Evolutionary conservation across 2,797 vertebrate genomes (phyloP).

Genomic region (Enteromius argenteus): DNA sequence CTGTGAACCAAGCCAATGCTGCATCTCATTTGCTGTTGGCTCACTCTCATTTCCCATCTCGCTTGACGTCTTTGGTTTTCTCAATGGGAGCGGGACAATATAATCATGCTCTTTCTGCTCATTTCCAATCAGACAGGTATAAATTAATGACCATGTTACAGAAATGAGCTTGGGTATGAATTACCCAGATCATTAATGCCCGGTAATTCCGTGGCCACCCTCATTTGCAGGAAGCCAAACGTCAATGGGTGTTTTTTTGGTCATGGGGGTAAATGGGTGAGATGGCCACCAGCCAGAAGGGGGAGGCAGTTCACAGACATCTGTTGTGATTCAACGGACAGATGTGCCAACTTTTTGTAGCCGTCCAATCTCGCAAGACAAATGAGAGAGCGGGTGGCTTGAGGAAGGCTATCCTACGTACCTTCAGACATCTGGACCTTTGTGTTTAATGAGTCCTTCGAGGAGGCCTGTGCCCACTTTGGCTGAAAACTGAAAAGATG

Average conservation of each 20-base stretch:
- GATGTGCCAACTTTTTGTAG: constrained; percentile 60
- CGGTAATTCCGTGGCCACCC: not conserved
- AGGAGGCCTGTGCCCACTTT: constrained; percentile 40
- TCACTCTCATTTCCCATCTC: constrained; percentile 6
- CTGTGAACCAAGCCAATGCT: constrained; percentile 16
- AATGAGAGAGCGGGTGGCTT: constrained; percentile 45
- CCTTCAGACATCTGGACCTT: constrained; percentile 58
- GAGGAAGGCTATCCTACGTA: constrained; percentile 36
- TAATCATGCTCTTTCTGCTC: not conserved
- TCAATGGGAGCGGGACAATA: not conserved
- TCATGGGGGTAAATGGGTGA: constrained; percentile 56
- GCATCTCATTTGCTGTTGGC: not conserved
- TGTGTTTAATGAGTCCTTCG: constrained; percentile 44
- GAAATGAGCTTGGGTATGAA: constrained; percentile 34
- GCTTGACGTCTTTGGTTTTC: constrained; percentile 5
- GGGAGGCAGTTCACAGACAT: constrained; percentile 58
- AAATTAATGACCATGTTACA: constrained; percentile 28
- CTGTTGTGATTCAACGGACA: constrained; percentile 61
- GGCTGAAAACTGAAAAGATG: constrained; percentile 23
- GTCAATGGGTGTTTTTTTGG: constrained; percentile 3
- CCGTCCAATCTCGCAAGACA: constrained; percentile 62
- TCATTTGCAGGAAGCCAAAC: constrained; percentile 42
- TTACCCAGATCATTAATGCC: constrained; percentile 20
- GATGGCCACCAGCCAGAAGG: constrained; percentile 55
- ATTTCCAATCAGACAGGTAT: constrained; percentile 14